These are phyloP conservation scores for Acanthosepion lycidas DNA, from an alignment of 2,888 invertebrate species.

Conservation along the genomic window DNA sequence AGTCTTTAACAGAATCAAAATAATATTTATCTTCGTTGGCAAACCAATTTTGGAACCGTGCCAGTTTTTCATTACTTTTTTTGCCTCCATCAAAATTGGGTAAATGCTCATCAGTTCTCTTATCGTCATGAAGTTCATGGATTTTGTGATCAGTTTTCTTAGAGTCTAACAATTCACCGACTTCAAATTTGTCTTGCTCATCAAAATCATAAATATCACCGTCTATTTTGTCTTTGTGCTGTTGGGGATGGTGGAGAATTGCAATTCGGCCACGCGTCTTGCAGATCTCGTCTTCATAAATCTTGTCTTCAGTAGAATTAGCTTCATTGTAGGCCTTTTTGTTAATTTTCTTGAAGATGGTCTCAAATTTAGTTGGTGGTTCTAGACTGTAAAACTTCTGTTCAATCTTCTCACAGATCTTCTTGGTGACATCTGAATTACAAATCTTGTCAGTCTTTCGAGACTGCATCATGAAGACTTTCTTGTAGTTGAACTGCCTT, in stretches of 20 bases:
- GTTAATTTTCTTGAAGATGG: slow-evolving; percentile 23
- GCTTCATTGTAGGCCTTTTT: neutral
- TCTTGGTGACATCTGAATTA: slow-evolving; percentile 8
- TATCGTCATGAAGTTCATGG: neutral
- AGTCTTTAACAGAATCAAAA: neutral
- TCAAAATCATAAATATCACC: slow-evolving; percentile 40
- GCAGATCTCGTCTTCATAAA: neutral
- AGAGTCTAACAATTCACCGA: neutral
- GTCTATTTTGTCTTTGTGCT: neutral
- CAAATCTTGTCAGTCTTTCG: neutral
- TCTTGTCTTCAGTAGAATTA: neutral
- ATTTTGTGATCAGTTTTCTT: slow-evolving; percentile 25
- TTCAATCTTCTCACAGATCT: slow-evolving; percentile 33
- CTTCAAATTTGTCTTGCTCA: slow-evolving; percentile 24
- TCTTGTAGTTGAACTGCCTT: slow-evolving; percentile 20
- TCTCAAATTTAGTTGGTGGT: neutral
- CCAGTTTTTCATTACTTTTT: slow-evolving; percentile 33
- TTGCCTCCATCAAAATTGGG: neutral
- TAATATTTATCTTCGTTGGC: neutral
- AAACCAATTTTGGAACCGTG: slow-evolving; percentile 21
- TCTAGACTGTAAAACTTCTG: neutral
- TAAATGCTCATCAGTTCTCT: neutral
- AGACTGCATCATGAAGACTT: neutral
- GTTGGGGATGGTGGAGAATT: slow-evolving; percentile 34
- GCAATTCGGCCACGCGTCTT: neutral